These are phyloP conservation scores for Calephelis nemesis DNA, from an alignment of 1,140 invertebrate genomes.

Conservation along the genomic window DNA sequence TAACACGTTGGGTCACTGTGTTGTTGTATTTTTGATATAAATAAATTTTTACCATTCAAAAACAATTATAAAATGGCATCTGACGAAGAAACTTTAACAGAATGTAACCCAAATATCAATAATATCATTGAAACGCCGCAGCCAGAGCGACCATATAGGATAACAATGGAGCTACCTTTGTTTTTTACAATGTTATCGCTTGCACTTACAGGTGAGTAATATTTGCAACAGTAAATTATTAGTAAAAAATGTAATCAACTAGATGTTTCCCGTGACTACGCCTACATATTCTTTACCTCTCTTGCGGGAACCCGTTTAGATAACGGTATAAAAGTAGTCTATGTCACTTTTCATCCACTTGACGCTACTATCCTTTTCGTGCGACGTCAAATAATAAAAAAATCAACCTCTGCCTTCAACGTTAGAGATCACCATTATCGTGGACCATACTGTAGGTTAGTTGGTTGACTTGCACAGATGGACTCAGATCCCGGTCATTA, in stretches of 20 bases:
- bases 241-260: not conserved
- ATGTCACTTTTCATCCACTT: too few relatives aligned
- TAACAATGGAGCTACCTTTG: constrained; percentile 64
- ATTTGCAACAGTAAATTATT: not conserved
- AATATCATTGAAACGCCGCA: constrained; percentile 41
- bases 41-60: not conserved
- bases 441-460: too few relatives aligned
- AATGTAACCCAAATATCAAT: constrained; percentile 45
- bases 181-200: constrained; percentile 60
- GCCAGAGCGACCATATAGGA: constrained; percentile 38
- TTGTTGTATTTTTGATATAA: not conserved
- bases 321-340: too few relatives aligned
- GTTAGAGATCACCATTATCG: too few relatives aligned
- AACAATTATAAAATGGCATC: constrained; percentile 40
- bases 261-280: too few relatives aligned
- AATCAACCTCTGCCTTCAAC: too few relatives aligned
- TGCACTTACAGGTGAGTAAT: constrained; percentile 53
- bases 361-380: too few relatives aligned
- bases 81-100: constrained; percentile 45
- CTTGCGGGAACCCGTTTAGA: too few relatives aligned
- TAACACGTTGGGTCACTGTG: not conserved
- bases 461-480: too few relatives aligned
- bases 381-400: too few relatives aligned
- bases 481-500: too few relatives aligned
- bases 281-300: too few relatives aligned